A percentile compares a stretch with the other conserved stretches of the same genome.
Conservation (phyloP, 2,113 vertebrate species). For the Steatornis caripensis region DNA sequence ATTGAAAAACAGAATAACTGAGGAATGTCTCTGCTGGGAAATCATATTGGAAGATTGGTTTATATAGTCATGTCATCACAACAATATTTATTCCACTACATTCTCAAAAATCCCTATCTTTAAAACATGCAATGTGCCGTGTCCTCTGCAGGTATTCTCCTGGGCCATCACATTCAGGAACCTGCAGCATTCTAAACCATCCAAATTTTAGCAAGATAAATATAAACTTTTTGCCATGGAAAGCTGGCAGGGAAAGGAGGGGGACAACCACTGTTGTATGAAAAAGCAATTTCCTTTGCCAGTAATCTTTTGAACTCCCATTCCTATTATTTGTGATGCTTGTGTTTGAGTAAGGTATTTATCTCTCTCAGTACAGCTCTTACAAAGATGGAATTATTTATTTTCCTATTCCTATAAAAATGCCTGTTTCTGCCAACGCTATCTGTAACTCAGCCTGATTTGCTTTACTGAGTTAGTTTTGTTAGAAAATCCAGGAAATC, state of each 20-base stretch:
- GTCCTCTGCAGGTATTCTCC: neutral
- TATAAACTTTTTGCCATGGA: neutral
- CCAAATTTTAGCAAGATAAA: neutral
- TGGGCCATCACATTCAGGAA: neutral
- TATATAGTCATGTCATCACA: neutral
- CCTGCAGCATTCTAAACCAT: neutral
- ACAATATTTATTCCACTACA: neutral
- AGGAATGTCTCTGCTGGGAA: neutral
- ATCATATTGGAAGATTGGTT: neutral
- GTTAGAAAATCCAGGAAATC: neutral
- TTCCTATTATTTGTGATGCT: neutral
- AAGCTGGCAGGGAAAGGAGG: neutral
- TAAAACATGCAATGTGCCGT: neutral
- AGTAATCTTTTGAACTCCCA: neutral
- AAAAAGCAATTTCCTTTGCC: slow-evolving; percentile 19
- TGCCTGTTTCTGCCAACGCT: neutral
- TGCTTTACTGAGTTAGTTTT: neutral
- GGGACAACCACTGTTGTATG: neutral
- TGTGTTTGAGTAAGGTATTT: neutral
- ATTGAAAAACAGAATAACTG: neutral
- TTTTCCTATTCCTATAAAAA: slow-evolving; percentile 28
- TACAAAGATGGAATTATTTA: neutral
- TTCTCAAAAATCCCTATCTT: neutral
- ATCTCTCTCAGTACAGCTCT: neutral
- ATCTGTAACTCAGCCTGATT: neutral